A percentile compares a stretch with the other conserved stretches of the same genome.
phyloP scores from a whole-genome alignment of 1,140 invertebrate genomes.

The Plectrocnemia conspersa region DNA sequence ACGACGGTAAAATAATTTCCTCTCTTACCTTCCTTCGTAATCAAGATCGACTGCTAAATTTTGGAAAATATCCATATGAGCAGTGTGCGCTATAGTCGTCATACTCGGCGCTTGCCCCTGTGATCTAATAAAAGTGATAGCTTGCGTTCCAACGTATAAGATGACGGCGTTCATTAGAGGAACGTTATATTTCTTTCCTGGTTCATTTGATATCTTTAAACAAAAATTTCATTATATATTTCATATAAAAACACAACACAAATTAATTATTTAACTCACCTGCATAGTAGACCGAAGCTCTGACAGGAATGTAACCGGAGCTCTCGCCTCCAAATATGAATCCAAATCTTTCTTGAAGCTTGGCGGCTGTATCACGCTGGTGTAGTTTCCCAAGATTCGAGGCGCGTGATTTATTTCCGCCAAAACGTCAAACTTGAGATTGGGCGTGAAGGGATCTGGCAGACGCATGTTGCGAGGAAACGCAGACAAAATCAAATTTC shows the following conservation, averaged over 20 bases:
- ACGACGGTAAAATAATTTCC: slow-evolving; percentile 39
- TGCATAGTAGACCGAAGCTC: slow-evolving; percentile 88
- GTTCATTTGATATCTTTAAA: slow-evolving; percentile 61
- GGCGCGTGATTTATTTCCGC: slow-evolving; percentile 81
- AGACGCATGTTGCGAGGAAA: slow-evolving; percentile 97
- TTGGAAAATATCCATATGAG: slow-evolving; percentile 99
- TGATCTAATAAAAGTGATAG: slow-evolving; percentile 81
- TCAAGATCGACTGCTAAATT: slow-evolving; percentile 96
- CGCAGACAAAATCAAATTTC: slow-evolving; percentile 95
- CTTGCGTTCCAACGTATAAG: slow-evolving; percentile 94
- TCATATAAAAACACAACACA: not conserved
- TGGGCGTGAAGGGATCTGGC: slow-evolving; percentile 97
- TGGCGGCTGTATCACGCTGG: slow-evolving; percentile 77
- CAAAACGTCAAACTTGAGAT: slow-evolving; percentile 93
- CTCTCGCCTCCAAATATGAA: slow-evolving; percentile 89
- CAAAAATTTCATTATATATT: not conserved
- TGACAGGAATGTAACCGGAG: slow-evolving; percentile 92
- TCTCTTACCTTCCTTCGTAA: slow-evolving; percentile 77
- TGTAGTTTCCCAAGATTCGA: slow-evolving; percentile 85
- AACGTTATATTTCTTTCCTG: slow-evolving; percentile 91
- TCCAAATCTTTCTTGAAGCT: slow-evolving; percentile 94
- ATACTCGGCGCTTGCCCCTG: slow-evolving; percentile 90
- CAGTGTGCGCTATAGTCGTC: slow-evolving; percentile 92
- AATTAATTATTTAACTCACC: slow-evolving; percentile 42
- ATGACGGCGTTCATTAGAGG: slow-evolving; percentile 95